A percentile compares a stretch with the other conserved stretches of the same genome.
Conservation (phyloP, 2,888 invertebrate genomes). For the Pristionchus maxplancki region DNA sequence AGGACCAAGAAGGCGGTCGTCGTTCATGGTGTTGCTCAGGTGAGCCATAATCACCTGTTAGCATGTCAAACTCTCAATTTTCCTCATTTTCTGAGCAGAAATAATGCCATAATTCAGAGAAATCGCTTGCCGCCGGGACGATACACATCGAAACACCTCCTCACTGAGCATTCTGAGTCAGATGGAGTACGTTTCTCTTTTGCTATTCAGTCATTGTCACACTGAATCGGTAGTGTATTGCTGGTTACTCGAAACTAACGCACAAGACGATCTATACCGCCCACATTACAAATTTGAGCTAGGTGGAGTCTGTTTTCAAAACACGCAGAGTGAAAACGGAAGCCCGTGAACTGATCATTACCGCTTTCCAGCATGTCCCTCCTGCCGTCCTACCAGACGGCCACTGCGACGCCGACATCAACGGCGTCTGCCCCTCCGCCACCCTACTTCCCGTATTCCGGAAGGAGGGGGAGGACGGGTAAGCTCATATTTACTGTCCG, state of each 20-base stretch:
- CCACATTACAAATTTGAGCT: no score
- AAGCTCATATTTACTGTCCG: no score
- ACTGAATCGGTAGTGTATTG: no score
- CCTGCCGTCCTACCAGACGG: conserved; percentile 66
- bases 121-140: conserved; percentile 44
- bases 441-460: not conserved
- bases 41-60: no score
- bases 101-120: not conserved
- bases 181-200: conserved; percentile 9
- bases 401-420: conserved; percentile 57
- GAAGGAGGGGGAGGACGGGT: not conserved
- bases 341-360: no score
- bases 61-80: not conserved
- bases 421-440: conserved; percentile 53
- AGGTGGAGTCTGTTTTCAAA: no score
- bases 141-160: conserved; percentile 46
- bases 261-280: no score
- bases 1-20: not conserved
- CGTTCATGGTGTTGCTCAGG: conserved; percentile 20
- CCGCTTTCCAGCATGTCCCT: conserved; percentile 54
- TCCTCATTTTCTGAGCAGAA: not conserved
- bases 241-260: no score
- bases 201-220: no score
- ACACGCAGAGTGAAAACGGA: no score
- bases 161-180: conserved; percentile 43